Percentiles rank a stretch among this genome's conserved stretches.
phyloP scores from a whole-genome alignment of 2,797 vertebrate genomes.

The Muscicapa comitata region DNA sequence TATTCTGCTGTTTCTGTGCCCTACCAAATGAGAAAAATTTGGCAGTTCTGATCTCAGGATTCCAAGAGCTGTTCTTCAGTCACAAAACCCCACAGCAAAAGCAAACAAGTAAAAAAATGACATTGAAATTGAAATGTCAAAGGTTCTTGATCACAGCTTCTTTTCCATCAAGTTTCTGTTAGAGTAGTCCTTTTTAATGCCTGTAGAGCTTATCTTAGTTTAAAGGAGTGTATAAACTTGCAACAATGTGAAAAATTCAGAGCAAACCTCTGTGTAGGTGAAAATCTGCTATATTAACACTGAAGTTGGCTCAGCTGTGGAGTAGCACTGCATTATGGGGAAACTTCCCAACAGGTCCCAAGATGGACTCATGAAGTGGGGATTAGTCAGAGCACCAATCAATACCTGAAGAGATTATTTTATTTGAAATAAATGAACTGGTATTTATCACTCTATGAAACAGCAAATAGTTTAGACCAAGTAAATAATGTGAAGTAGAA shows the following conservation, averaged over 20 bases:
- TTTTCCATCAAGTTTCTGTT: background rate
- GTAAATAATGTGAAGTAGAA: constrained; percentile 48
- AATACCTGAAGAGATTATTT: constrained; percentile 45
- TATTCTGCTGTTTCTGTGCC: background rate
- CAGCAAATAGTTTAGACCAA: constrained; percentile 32
- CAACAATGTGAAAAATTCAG: background rate
- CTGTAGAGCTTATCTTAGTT: background rate
- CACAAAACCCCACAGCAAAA: background rate
- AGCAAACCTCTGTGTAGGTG: background rate
- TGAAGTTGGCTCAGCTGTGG: background rate
- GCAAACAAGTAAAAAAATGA: background rate
- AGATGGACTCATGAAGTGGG: background rate
- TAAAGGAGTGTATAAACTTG: background rate
- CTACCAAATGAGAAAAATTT: fast-evolving
- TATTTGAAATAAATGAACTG: constrained; percentile 43
- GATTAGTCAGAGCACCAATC: constrained; percentile 32
- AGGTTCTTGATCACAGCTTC: background rate
- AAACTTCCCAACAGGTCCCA: background rate
- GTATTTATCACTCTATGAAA: constrained; percentile 52
- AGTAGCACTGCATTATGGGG: background rate
- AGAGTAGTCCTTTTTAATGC: background rate
- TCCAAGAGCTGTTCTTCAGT: background rate
- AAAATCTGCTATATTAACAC: background rate
- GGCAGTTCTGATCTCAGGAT: background rate
- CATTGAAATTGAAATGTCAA: background rate